Evolutionary conservation across 2,797 vertebrate genomes (phyloP), one percentile per base, ranked within the genome.

Genomic region (Phataginus tricuspis): DNA sequence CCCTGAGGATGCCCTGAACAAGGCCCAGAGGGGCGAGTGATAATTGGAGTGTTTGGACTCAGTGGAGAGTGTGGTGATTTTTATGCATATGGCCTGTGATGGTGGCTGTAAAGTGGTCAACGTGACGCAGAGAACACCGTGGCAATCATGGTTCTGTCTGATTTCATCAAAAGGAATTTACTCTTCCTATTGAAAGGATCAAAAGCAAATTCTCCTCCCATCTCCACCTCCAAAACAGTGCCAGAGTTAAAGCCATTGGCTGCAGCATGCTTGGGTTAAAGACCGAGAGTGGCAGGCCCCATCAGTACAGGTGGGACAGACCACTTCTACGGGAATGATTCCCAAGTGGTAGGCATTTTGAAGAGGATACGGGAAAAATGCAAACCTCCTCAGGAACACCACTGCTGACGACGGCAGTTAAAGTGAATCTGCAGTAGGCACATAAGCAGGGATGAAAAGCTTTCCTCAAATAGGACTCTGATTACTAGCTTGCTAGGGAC

Each of bases 161-260:
- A 39, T 93, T 82, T 87, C 27, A 87, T 78, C 63, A 27, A 23
- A 79, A 84, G 59, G 55, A 91, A 93, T 83, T 61, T 59, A 64
- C 19, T 94, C 14, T 71, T 86, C 37, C 39, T 57, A 42, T 1
- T 39, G n/a, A 88, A 87, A 87, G 27, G 5, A 49, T 90, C 10
- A 74, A 97, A 93, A 94, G 19, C n/a, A 91, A 95, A 42, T 18
- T 68, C 25, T 68, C 66, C 5, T 42, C 15, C 18, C 31, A 74
- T 27, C 8, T 77, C 13, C 29, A 87, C 14, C 39, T 66, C 9
- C 7, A 66, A 2, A 68, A 69, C 25, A 66, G 15, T 45, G 25
- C 53, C 66, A 57, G 57, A 72, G 31, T 66, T 80, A 59, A 92
- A 88, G 63, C 4, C 64, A 61, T 0, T 51, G 27, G 37, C 23